A percentile compares a stretch with the other conserved stretches of the same genome.
Conservation (phyloP, 2,113 vertebrate species). For the Myotis lucifugus region DNA sequence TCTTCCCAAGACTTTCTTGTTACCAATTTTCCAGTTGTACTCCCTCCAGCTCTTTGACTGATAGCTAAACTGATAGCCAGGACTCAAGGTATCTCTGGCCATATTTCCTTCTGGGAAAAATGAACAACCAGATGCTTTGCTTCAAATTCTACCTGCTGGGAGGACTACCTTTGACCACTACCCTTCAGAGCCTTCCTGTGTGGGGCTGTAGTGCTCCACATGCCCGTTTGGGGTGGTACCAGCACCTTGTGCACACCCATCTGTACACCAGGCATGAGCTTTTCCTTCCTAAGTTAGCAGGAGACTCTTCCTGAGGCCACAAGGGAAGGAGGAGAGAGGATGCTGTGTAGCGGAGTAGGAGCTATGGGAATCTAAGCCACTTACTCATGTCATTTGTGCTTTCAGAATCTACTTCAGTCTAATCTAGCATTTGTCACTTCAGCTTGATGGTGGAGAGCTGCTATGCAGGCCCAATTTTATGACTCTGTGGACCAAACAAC, state of each 20-base stretch:
- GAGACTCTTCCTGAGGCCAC: not conserved
- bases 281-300: not conserved
- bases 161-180: not conserved
- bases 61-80: not conserved
- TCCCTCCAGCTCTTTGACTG: not conserved
- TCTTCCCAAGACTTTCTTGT: not conserved
- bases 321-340: not conserved
- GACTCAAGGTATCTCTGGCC: not conserved
- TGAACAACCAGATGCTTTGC: not conserved
- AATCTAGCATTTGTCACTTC: not conserved
- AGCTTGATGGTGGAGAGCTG: not conserved
- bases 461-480: not conserved
- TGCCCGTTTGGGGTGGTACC: not conserved
- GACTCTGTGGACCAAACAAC: not conserved
- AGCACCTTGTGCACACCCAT: not conserved
- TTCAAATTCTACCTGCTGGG: not conserved
- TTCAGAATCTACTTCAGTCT: not conserved
- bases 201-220: not conserved
- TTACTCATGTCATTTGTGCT: not conserved
- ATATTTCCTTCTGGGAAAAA: not conserved
- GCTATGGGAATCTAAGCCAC: not conserved
- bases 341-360: not conserved
- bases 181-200: not conserved
- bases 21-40: not conserved
- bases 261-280: not conserved